Base-by-base conservation (phyloP, 2,113 vertebrate genomes). In the Sterna hirundo region DNA sequence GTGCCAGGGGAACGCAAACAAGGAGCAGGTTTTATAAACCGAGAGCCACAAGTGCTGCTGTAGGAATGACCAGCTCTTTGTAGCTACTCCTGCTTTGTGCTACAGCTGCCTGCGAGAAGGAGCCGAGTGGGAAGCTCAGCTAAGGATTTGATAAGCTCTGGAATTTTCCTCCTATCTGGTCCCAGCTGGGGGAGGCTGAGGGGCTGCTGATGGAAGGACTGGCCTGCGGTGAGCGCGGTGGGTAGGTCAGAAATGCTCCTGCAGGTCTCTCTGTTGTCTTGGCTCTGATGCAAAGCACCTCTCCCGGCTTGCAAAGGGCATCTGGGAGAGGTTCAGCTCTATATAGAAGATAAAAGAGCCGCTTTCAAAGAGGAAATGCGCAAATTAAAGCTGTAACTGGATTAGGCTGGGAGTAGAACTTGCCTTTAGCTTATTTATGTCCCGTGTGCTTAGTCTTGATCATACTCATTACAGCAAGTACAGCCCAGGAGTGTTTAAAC, bases 301-400 rank as follows among this genome's bases (percentile, higher is more conserved):
- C n/a, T 71, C 23, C 46, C 38, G 74, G 57, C 74, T 89, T 75
- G 61, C 61, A 91, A 57, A 88, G 68, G 49, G 61, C 66, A 70
- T 29, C 54, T 80, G 89, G 86, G 84, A 89, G 80, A 86, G 80
- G 70, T 26, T 77, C 62, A 57, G 47, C 94, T 81, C 64, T 44
- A 15, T 51, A 40, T 1, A 86, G 47, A 88, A 88, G 64, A 82
- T 90, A 61, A 94, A 96, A 92, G 87, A 79, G 12, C 52, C 60
- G 42, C 21, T 88, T 70, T 94, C 68, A 75, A 77, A 86, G 79
- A 88, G 64, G 70, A 87, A 92, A 91, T 65, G 46, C 51, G 23
- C 66, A 90, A 86, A 93, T 88, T 86, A 84, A 74, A 72, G 66
- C 60, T 86, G 72, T 85, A 93, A 88, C 90, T 88, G 79, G 72